Evolutionary conservation across 2,797 vertebrate species (phyloP), one percentile per base, ranked within the genome.

Genomic region (Pitangus sulphuratus): DNA sequence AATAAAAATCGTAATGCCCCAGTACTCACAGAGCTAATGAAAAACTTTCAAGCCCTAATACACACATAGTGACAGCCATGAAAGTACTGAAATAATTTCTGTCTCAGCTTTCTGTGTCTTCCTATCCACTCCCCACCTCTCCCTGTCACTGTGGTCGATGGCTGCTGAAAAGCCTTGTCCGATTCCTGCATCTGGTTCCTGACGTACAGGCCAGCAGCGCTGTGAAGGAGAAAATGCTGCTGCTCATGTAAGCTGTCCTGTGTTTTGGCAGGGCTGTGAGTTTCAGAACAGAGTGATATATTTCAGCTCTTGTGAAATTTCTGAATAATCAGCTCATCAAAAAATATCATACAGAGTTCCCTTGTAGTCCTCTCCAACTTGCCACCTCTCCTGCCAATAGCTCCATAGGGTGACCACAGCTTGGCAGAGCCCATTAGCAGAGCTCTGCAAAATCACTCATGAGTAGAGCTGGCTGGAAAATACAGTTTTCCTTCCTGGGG

Each of bases 271-370:
- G 76, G 69, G 54, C 87, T 86, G 75, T 64, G 91, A 69, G 79
- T 72, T 92, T 95, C 79, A 75, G 94, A 93, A 56, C 71, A 64
- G 90, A 97, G 79, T 93, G 92, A 94, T 96, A 74, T 81, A 93
- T 95, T 94, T 94, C 92, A 93, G 91, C 66, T 72, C 82, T 65
- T 91, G 92, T 84, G 95, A 85, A 87, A 96, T 91, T 93, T 93
- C 94, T 95, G 95, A 96, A 95, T 96, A 96, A 96, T 94, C 95
- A 96, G 95, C 91, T 95, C 93, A 95, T 97, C 96, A 96, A 96
- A 96, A 96, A 96, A 85, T 95, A 96, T 61, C 95, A 86, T n/a
- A 87, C 91, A 87, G 95, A 93, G 95, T 93, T 95, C 87, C 79
- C 92, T 96, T 96, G 89, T 89, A 96, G 92, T 87, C 89, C 84